Base-by-base conservation (phyloP, 2,797 vertebrate species). In the Chromis chromis region DNA sequence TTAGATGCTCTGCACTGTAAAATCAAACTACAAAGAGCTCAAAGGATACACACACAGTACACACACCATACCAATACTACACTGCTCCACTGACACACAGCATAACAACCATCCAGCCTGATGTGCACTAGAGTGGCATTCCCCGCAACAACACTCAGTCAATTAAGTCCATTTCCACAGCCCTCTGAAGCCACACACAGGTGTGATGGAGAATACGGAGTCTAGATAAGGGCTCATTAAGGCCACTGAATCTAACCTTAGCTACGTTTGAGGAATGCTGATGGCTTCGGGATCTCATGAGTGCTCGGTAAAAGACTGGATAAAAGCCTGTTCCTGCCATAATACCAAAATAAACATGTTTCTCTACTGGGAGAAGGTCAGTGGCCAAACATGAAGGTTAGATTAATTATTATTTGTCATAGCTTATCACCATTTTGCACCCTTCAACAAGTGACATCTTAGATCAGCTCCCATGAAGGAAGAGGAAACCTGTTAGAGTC, bases 331-430 rank as follows among this genome's bases (percentile, higher is more conserved):
- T 46, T 74, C 40, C 42, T 48, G 55, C 55, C 67, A 56, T 63
- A 70, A 78, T 28, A 36, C 58, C 54, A 53, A 6, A 84, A 83
- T 81, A 86, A 89, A 82, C 81, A 85, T 65, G 70, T 36, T 33
- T 81, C 36, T 79, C 74, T 42, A 21, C 50, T 50, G 60, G 62
- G 63, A 80, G 62, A 83, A 86, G 67, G 86, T 87, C 83, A 74
- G 78, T 44, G 39, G 48, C 40, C 69, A 58, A 50, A 63, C 75
- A 70, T 75, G 54, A 86, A 84, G 83, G 80, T 86, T 44, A 82
- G n/a, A 60, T 53, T 81, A 52, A 86, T 87, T 80, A 81, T 81
- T 75, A 86, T 88, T 89, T 85, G 82, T 88, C 81, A 81, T 74
- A 56, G 63, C 78, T 65, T 70, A 89, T 90, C 73, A 80, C 22